Evolutionary conservation across 2,888 invertebrate species (phyloP).

Genomic region (Drosophila mayaguana): DNA sequence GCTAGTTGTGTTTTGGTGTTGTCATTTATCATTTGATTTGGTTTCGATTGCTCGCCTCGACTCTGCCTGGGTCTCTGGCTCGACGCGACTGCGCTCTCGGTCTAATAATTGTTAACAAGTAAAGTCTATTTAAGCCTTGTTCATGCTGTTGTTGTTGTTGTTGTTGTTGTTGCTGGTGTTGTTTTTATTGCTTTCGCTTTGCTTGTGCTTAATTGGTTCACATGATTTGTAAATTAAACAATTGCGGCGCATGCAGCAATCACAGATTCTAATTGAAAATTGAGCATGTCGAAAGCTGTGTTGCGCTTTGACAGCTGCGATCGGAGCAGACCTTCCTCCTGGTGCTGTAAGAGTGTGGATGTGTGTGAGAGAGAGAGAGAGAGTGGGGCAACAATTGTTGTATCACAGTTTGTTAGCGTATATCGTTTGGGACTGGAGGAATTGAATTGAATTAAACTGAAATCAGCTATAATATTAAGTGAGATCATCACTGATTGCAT

Average conservation of each 20-base stretch:
- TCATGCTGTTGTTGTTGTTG: slow-evolving; percentile 48
- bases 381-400: neutral
- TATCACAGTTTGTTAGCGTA: neutral
- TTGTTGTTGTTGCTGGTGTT: slow-evolving; percentile 29
- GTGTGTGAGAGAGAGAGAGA: neutral
- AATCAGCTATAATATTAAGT: neutral
- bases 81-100: slow-evolving; percentile 25
- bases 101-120: slow-evolving; percentile 83
- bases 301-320: slow-evolving; percentile 74
- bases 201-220: slow-evolving; percentile 76
- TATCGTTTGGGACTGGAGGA: neutral
- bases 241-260: slow-evolving; percentile 70
- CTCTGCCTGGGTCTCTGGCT: slow-evolving; percentile 9
- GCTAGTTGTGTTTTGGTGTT: slow-evolving; percentile 81
- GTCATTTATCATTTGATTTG: slow-evolving; percentile 83
- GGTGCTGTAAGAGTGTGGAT: neutral
- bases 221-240: slow-evolving; percentile 84
- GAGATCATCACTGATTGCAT: neutral
- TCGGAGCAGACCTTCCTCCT: neutral
- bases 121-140: slow-evolving; percentile 83
- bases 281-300: slow-evolving; percentile 69
- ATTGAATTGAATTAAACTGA: too few species aligned
- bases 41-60: slow-evolving; percentile 68
- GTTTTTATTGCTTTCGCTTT: slow-evolving; percentile 40
- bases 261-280: slow-evolving; percentile 77